These are phyloP conservation scores for Sipha flava DNA, from an alignment of 1,140 invertebrate species.

Conservation along the genomic window DNA sequence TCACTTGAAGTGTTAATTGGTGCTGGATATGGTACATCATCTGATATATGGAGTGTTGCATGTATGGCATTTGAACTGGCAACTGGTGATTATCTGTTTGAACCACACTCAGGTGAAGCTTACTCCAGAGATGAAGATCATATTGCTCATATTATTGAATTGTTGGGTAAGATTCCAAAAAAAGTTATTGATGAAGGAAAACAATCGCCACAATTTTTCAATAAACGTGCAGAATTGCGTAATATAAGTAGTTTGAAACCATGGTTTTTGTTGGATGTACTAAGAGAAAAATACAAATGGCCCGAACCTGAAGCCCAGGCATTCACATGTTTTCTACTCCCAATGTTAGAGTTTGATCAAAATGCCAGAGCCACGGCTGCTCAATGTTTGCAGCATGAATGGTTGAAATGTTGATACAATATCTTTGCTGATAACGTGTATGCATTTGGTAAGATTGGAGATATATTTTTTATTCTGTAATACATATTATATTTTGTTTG, in stretches of 20 bases:
- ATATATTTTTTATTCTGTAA: slow-evolving; percentile 10
- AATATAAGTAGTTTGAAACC: slow-evolving; percentile 90
- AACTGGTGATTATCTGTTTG: slow-evolving; percentile 98
- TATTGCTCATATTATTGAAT: slow-evolving; percentile 95
- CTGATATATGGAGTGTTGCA: slow-evolving; percentile 98
- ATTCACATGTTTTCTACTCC: slow-evolving; percentile 86
- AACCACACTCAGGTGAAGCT: slow-evolving; percentile 85
- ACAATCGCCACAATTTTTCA: slow-evolving; percentile 89
- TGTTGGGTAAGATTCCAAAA: slow-evolving; percentile 89
- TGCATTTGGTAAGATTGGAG: not conserved
- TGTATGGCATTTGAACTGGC: slow-evolving; percentile 99
- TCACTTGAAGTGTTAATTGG: slow-evolving; percentile 92
- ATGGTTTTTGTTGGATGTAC: slow-evolving; percentile 83
- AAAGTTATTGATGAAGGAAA: slow-evolving; percentile 81
- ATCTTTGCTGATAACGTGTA: not conserved
- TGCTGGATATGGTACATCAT: slow-evolving; percentile 85
- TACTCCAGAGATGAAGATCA: slow-evolving; percentile 95
- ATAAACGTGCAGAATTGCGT: slow-evolving; percentile 78
- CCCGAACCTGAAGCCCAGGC: slow-evolving; percentile 68
- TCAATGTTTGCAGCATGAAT: slow-evolving; percentile 86
- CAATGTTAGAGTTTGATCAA: slow-evolving; percentile 93
- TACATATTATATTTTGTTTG: not conserved
- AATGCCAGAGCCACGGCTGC: slow-evolving; percentile 81
- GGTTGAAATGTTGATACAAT: slow-evolving; percentile 52
- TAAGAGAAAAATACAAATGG: slow-evolving; percentile 97